These are phyloP conservation scores for Ctenopoma multispine DNA, from an alignment of 2,797 vertebrate genomes.

Conservation along the genomic window DNA sequence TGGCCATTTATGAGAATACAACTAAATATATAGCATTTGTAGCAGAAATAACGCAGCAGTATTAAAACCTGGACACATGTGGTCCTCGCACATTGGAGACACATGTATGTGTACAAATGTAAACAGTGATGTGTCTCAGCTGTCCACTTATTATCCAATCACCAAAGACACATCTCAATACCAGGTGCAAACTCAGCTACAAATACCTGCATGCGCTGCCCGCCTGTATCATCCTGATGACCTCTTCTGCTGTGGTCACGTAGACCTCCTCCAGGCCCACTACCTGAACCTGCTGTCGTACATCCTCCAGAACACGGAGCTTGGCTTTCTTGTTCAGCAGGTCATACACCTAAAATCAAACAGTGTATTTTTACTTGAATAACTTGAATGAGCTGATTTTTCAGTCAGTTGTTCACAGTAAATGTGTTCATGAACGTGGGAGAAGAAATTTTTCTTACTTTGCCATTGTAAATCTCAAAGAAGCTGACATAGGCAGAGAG, in stretches of 20 bases:
- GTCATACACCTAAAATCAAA: constrained; percentile 89
- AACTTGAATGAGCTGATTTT: not conserved
- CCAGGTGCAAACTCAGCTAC: too few species aligned
- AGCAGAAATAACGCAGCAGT: too few species aligned
- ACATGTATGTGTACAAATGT: too few species aligned
- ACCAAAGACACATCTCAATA: too few species aligned
- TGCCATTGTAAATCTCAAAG: constrained; percentile 99
- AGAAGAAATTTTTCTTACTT: constrained; percentile 80
- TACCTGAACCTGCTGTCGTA: constrained; percentile 95
- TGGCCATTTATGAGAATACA: too few species aligned
- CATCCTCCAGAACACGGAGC: constrained; percentile 94
- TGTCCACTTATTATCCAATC: too few species aligned
- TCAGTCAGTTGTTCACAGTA: not conserved
- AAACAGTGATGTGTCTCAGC: too few species aligned
- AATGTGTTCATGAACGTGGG: not conserved
- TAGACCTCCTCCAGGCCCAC: constrained; percentile 91
- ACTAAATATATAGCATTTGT: too few species aligned
- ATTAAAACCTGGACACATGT: too few species aligned
- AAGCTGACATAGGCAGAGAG: constrained; percentile 92
- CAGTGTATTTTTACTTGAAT: not conserved
- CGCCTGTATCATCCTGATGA: constrained; percentile 91
- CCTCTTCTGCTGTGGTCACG: constrained; percentile 89
- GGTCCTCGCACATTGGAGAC: too few species aligned
- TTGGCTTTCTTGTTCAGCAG: constrained; percentile 95
- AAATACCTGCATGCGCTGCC: constrained; percentile 94